Evolutionary conservation across 2,888 invertebrate species (phyloP).

Genomic region (Spilarctia lutea): DNA sequence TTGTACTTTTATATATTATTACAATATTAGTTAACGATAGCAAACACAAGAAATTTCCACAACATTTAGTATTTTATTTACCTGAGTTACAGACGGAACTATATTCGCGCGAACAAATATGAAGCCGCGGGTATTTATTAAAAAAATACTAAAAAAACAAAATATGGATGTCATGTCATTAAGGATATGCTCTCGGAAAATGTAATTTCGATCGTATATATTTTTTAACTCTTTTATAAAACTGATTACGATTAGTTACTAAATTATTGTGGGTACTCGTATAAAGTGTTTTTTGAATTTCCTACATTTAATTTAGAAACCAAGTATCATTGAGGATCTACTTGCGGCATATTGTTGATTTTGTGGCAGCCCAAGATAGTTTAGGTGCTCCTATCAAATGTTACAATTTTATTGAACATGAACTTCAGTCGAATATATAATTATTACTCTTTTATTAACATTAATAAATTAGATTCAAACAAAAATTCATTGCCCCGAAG

Average conservation of each 20-base stretch:
- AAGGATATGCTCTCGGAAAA: neutral
- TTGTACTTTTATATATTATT: neutral
- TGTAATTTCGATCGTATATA: neutral
- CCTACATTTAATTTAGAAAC: too few relatives aligned
- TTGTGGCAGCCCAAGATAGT: too few relatives aligned
- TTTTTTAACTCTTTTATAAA: neutral
- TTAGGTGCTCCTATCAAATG: too few relatives aligned
- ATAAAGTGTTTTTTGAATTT: too few relatives aligned
- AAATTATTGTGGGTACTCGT: too few relatives aligned
- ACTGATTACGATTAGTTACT: neutral
- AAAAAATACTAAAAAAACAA: constrained; percentile 1
- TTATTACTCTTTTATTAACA: too few relatives aligned
- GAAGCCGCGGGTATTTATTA: constrained; percentile 1
- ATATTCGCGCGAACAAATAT: constrained; percentile 8
- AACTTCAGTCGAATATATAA: too few relatives aligned
- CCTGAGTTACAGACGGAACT: constrained; percentile 22
- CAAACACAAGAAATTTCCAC: neutral
- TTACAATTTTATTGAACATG: too few relatives aligned
- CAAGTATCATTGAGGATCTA: too few relatives aligned
- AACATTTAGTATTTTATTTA: constrained; percentile 20
- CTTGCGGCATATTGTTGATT: too few relatives aligned
- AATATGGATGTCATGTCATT: neutral
- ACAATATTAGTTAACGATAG: constrained; percentile 4
- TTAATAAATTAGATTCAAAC: too few relatives aligned
- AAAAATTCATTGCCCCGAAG: neutral